Percentiles rank a stretch among this genome's conserved stretches.
Evolutionary conservation across 2,888 invertebrate genomes (phyloP).

Genomic region (Oligia strigilis): DNA sequence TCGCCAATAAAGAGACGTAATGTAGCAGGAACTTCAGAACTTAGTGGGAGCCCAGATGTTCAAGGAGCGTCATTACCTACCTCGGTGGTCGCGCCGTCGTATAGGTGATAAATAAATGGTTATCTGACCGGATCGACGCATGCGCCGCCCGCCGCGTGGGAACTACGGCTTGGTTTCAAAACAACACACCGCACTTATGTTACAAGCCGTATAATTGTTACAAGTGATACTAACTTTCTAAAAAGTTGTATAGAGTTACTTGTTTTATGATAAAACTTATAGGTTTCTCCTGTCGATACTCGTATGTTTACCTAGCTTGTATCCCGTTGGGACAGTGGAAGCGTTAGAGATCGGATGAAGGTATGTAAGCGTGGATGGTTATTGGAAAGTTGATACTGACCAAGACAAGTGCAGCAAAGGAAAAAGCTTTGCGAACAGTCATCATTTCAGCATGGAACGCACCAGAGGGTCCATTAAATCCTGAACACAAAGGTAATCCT

Average conservation of each 20-base stretch:
- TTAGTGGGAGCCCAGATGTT: slow-evolving; percentile 59
- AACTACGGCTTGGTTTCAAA: slow-evolving; percentile 71
- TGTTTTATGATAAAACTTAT: slow-evolving; percentile 64
- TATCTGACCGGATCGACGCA: slow-evolving; percentile 76
- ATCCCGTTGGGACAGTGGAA: slow-evolving; percentile 18
- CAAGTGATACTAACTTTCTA: slow-evolving; percentile 69
- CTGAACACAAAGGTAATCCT: slow-evolving; percentile 2
- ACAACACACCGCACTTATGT: slow-evolving; percentile 64
- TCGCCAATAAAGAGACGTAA: slow-evolving; percentile 40
- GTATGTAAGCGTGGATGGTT: slow-evolving; percentile 10
- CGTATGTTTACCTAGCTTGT: slow-evolving; percentile 29
- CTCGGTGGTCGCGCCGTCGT: slow-evolving; percentile 69
- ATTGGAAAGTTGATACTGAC: slow-evolving; percentile 32
- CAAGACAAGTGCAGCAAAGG: slow-evolving; percentile 4
- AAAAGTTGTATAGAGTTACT: slow-evolving; percentile 63
- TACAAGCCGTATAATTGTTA: slow-evolving; percentile 69
- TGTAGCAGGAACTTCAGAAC: slow-evolving; percentile 53
- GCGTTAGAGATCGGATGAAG: slow-evolving; percentile 18
- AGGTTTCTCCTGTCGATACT: slow-evolving; percentile 53
- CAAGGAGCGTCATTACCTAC: slow-evolving; percentile 60
- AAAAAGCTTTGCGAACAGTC: slow-evolving; percentile 4
- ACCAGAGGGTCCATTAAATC: neutral
- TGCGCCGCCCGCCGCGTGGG: slow-evolving; percentile 73
- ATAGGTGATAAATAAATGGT: slow-evolving; percentile 80
- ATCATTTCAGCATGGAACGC: neutral